These are phyloP conservation scores for Cyprinodon tularosa DNA, from an alignment of 2,113 vertebrate species.

Conservation along the genomic window DNA sequence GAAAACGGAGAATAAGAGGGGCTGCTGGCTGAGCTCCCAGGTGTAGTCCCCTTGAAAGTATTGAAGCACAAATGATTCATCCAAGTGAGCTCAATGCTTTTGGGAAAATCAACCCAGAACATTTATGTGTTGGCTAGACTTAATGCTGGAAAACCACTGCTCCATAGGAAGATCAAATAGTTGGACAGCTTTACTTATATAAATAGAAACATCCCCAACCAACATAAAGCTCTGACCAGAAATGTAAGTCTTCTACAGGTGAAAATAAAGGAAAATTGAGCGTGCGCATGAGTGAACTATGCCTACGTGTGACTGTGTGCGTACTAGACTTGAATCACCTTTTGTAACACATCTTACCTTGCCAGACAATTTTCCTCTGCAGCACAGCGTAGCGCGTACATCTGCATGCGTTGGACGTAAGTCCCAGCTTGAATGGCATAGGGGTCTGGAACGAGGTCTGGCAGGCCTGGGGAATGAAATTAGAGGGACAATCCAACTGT, in stretches of 20 bases:
- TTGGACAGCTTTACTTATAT: constrained; percentile 10
- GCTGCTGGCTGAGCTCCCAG: constrained; percentile 31
- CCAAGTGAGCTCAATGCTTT: constrained; percentile 65
- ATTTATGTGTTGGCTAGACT: constrained; percentile 68
- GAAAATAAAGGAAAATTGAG: constrained; percentile 24
- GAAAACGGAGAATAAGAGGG: constrained; percentile 33
- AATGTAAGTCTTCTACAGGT: not conserved
- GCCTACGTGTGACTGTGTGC: constrained; percentile 19
- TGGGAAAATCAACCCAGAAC: constrained; percentile 65
- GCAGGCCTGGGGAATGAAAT: constrained; percentile 75
- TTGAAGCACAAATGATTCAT: constrained; percentile 56
- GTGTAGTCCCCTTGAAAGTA: constrained; percentile 36
- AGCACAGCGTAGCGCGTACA: constrained; percentile 85
- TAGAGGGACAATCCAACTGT: constrained; percentile 19
- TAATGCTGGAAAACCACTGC: constrained; percentile 41
- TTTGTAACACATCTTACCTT: constrained; percentile 74
- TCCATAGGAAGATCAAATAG: constrained; percentile 40
- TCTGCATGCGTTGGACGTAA: constrained; percentile 84
- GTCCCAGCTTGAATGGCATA: constrained; percentile 85
- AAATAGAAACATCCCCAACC: constrained; percentile 14
- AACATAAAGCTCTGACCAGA: not conserved
- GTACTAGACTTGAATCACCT: constrained; percentile 39
- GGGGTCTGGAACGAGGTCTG: constrained; percentile 84
- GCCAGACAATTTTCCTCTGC: constrained; percentile 87
- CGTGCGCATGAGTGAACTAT: constrained; percentile 13